Base-by-base conservation (phyloP, 2,888 invertebrate genomes). In the Smittia sp. region DNA sequence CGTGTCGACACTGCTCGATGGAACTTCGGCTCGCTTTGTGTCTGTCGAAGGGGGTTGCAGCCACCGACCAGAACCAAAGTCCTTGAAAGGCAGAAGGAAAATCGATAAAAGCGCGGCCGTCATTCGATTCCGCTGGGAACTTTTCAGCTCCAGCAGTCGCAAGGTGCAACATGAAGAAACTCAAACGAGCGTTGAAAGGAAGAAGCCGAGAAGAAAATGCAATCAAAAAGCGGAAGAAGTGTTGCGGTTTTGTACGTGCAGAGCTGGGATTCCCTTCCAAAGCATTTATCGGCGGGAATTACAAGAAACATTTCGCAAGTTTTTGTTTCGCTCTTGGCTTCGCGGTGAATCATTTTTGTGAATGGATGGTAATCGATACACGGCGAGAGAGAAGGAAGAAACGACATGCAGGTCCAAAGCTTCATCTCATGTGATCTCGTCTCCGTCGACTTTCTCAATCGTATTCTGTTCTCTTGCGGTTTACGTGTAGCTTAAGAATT, bases 241-340 rank as follows among this genome's bases (percentile, higher is more conserved):
- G 22, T 66, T 66, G 66, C 39, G 66, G 66, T 66, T 66, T 66
- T 66, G 65, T 65, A 27, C 58, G 58, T 58, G 58, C 58, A 58
- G 46, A 46, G 9, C 22, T 58, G 58, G 58, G 58, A 58, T 58
- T 58, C 58, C 58, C 58, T 58, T 58, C 1, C 20, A 18, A 58
- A 15, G 46, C 46, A n/a, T 46, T 46, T n/a, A 46, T n/a, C 15
- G 46, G n/a, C n/a, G 46, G n/a, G 46, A 46, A 46, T 6, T 38
- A 38, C 6, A 38, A 6, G 38, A 38, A 38, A 11, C 6, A 38
- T 38, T 32, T 32, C 32, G 32, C 32, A 32, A 32, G 11, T 58
- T 58, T n/a, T 58, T 18, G 58, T 22, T 22, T 58, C 22, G 22
- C 11, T 18, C 18, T 58, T 58, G 58, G 58, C 58, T 58, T 58